Conservation (phyloP, 2,113 vertebrate species). For the Grammomys dolichurus region DNA sequence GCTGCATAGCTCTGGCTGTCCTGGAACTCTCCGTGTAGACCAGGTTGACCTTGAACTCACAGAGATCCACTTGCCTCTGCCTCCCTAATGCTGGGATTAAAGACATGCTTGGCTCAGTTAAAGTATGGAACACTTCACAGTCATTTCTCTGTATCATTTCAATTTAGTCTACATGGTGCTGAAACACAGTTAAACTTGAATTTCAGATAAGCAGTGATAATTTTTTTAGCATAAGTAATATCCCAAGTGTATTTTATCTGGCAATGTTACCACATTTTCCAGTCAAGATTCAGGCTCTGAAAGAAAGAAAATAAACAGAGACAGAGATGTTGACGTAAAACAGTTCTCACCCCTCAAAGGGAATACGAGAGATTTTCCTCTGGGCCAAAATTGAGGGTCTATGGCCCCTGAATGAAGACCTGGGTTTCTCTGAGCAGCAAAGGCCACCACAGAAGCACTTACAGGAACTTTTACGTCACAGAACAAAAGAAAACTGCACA, state of each 20-base stretch:
- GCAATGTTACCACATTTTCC: constrained; percentile 33
- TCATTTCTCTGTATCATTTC: neutral
- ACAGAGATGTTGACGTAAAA: constrained; percentile 1
- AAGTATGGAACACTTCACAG: neutral
- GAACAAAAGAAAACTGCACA: neutral
- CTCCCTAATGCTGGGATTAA: neutral
- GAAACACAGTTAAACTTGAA: constrained; percentile 26
- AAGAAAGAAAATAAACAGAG: constrained; percentile 35
- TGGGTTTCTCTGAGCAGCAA: neutral
- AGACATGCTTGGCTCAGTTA: neutral
- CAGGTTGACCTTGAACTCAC: neutral
- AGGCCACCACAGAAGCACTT: too few species aligned
- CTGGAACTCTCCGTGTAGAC: neutral
- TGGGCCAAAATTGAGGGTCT: neutral
- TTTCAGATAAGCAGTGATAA: constrained; percentile 44
- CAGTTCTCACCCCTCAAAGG: neutral
- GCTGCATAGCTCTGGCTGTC: neutral
- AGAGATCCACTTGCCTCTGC: neutral
- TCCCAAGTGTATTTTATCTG: constrained; percentile 46
- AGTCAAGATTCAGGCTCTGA: constrained; percentile 46
- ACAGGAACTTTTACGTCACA: neutral
- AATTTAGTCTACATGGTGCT: neutral
- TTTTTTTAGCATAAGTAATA: constrained; percentile 3
- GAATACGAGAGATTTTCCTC: neutral
- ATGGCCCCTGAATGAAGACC: neutral